Evolutionary conservation across 2,113 vertebrate genomes (phyloP).

Genomic region (Sebastes schlegelii): DNA sequence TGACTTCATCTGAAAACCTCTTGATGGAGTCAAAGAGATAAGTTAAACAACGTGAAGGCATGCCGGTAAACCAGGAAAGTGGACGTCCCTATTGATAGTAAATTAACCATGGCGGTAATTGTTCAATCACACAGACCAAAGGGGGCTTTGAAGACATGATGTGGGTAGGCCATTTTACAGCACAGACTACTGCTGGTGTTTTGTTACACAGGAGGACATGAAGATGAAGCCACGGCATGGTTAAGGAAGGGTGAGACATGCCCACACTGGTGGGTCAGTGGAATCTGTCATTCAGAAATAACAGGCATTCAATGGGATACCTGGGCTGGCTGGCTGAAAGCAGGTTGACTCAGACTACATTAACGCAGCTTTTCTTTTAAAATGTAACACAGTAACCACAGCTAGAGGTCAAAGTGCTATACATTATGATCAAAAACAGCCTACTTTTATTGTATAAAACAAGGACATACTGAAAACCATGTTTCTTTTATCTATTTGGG

Average conservation of each 20-base stretch:
- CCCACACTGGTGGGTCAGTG: constrained; percentile 73
- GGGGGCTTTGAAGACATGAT: constrained; percentile 65
- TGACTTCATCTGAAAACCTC: constrained; percentile 73
- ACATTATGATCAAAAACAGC: neutral
- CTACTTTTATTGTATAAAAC: neutral
- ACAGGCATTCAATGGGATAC: constrained; percentile 11
- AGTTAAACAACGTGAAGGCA: constrained; percentile 58
- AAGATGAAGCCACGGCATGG: constrained; percentile 31
- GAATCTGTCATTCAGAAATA: constrained; percentile 53
- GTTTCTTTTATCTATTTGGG: neutral
- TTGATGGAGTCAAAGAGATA: constrained; percentile 70
- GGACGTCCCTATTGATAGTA: constrained; percentile 55
- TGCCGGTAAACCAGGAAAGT: constrained; percentile 65
- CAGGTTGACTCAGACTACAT: constrained; percentile 21
- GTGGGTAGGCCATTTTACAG: constrained; percentile 60
- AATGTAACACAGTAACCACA: constrained; percentile 16
- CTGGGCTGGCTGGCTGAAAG: constrained; percentile 33
- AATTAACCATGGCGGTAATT: constrained; percentile 84
- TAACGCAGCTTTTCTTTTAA: constrained; percentile 27
- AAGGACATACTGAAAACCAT: neutral
- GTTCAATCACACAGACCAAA: constrained; percentile 77
- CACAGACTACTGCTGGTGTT: constrained; percentile 67
- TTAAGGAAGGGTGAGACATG: constrained; percentile 63
- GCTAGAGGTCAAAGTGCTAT: neutral
- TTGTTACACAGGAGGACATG: constrained; percentile 66